Evolutionary conservation across 2,888 invertebrate genomes (phyloP), one percentile per base, ranked within the genome.

Genomic region (Drosophila putrida): DNA sequence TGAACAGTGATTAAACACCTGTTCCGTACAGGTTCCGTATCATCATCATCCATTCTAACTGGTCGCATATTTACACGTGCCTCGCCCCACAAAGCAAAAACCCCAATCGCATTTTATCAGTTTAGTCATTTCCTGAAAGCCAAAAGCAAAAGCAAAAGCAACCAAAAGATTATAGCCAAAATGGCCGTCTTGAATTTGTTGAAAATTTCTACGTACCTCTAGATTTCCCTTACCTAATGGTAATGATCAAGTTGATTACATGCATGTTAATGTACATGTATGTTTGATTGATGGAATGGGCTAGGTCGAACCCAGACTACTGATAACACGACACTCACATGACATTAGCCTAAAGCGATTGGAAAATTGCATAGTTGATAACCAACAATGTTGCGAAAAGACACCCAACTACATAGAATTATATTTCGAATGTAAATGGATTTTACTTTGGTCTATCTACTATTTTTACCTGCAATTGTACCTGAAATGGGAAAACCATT

Each of bases 291-390:
- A 74, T 76, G 65, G 41, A 54, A 27, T 44, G 33, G 35, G 44
- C 51, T 46, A 35, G 13, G 35, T 41, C 54, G 11, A 20, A 11
- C 11, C 25, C 44, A 51, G 39, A 57, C 74, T 78, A 57, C 74
- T 78, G 75, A 76, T 76, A 78, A 78, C 75, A 59, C 53, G 55
- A 74, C 74, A 57, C 70, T 78, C 78, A 76, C 78, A 78, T 76
- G 75, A 76, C 75, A 73, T 69, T 68, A 54, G 60, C 15, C 50
- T 9, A 11, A 44, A 44, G 38, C 61, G 61, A 46, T 53, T 60
- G 55, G 50, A 31, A 53, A 78, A 69, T 78, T 59, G 55, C 55
- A 64, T 43, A 71, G 77, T 66, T 25, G 28, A 60, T 74, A 65
- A 64, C 28, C 54, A 44, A 75, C 54, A 55, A 55, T 43, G 54